A percentile compares a stretch with the other conserved stretches of the same genome.
phyloP scores from a whole-genome alignment of 2,888 invertebrate species.

The Caenorhabditis auriculariae region DNA sequence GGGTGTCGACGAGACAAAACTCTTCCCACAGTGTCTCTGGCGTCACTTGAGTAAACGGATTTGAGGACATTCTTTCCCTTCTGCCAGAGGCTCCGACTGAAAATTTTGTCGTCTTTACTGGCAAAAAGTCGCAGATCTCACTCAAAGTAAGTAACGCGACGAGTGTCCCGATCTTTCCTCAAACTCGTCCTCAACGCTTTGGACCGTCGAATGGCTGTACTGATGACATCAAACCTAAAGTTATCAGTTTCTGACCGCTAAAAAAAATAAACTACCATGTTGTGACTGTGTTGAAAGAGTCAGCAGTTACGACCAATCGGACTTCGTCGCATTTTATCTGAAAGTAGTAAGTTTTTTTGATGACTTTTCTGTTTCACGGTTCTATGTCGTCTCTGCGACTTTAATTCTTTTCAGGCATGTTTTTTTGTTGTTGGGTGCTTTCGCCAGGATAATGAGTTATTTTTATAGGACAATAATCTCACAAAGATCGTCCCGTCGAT shows the following conservation, averaged over 20 bases:
- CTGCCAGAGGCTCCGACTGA: conserved; percentile 19
- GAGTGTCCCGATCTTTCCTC: conserved; percentile 34
- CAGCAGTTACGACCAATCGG: conserved; percentile 14
- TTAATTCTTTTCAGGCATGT: too few relatives aligned
- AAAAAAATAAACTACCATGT: conserved; percentile 7
- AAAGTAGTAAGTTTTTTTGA: neutral
- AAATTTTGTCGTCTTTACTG: neutral
- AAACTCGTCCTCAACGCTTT: conserved; percentile 30
- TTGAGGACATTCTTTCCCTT: conserved; percentile 10
- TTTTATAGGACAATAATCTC: neutral
- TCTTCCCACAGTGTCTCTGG: conserved; percentile 5
- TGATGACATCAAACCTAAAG: conserved; percentile 11
- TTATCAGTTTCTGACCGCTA: neutral
- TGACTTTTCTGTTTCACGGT: neutral
- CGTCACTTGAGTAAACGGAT: conserved; percentile 5
- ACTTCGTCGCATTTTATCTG: conserved; percentile 26
- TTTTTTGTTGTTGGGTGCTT: too few relatives aligned
- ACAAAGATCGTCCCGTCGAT: conserved; percentile 27
- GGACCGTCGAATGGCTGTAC: conserved; percentile 22
- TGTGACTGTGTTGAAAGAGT: conserved; percentile 7
- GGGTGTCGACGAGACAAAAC: conserved; percentile 12
- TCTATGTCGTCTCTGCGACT: neutral
- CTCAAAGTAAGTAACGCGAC: conserved; percentile 23
- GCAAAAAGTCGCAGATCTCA: neutral
- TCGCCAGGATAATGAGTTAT: too few relatives aligned